Base-by-base conservation (phyloP, 2,888 invertebrate species). In the Scaptomyza cyrtandrae region DNA sequence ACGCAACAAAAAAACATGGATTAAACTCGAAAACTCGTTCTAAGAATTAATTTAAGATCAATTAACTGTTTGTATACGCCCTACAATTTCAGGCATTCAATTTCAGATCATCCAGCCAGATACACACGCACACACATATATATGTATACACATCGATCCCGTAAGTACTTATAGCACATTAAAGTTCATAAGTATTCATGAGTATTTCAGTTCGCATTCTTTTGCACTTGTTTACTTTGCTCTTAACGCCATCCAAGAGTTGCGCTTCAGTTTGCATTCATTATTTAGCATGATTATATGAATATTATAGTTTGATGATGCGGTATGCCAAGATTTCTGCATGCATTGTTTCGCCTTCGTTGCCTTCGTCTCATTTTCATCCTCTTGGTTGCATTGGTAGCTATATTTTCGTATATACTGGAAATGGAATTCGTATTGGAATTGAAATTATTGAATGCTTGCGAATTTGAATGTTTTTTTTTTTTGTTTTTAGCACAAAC, bases 31-130 rank as follows among this genome's bases (percentile, higher is more conserved):
- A 88, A 84, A 84, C 84, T 80, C 80, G 84, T 84, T 85, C 84
- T 80, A 72, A 83, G 84, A 86, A 88, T 86, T 78, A 83, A 83
- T 84, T 88, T 75, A 67, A 70, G 63, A 85, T 62, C 77, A 67
- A 75, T 82, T 86, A 71, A 71, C 44, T 55, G 52, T 54, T 16
- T 16, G 60, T 35, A 56, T 46, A 81, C 71, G 73, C 73, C 70
- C 79, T 85, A 73, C 63, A 78, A 81, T 71, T 80, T 59, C 39
- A 39, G 43, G 39, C 57, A 61, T 53, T 45, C 65, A 65, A 73
- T 73, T 67, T 68, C 48, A 54, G 55, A 55, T 31, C 48, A 67
- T 58, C 45, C 45, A 29, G 37, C 29, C 68, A 60, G 48, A 59
- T 35, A 45, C 61, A 52, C 43, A 56, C 24, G 48, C 43, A 60